These are phyloP conservation scores for Aeoliscus strigatus DNA, from an alignment of 2,797 vertebrate species.

Conservation along the genomic window DNA sequence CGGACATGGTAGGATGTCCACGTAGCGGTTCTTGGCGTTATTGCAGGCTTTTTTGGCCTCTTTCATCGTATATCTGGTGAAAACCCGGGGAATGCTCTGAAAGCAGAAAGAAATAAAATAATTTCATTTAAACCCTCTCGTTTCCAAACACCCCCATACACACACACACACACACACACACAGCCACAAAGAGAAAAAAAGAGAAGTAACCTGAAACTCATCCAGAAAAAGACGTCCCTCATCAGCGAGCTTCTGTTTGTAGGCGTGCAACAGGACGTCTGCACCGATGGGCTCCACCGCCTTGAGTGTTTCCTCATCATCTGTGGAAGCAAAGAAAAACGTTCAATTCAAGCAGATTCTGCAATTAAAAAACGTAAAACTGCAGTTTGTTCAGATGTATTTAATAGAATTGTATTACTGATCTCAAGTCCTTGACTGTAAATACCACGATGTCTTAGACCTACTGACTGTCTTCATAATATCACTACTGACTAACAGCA, in stretches of 20 bases:
- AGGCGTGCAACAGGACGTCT: slow-evolving; percentile 80
- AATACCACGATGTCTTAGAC: too few relatives aligned
- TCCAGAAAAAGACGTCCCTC: slow-evolving; percentile 90
- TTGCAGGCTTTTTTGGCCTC: slow-evolving; percentile 87
- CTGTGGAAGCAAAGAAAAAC: slow-evolving; percentile 42
- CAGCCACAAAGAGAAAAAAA: not conserved
- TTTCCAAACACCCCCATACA: too few relatives aligned
- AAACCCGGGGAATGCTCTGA: slow-evolving; percentile 93
- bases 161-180: too few relatives aligned
- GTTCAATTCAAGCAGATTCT: not conserved
- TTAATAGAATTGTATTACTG: too few relatives aligned
- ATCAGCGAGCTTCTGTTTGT: slow-evolving; percentile 90
- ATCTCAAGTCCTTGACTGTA: too few relatives aligned
- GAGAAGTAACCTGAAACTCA: slow-evolving; percentile 87
- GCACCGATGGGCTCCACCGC: slow-evolving; percentile 85
- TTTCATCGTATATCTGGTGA: slow-evolving; percentile 83
- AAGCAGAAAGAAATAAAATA: slow-evolving; percentile 5
- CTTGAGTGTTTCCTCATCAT: slow-evolving; percentile 81
- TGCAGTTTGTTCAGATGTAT: too few relatives aligned
- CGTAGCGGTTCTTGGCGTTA: slow-evolving; percentile 89
- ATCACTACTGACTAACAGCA: too few relatives aligned
- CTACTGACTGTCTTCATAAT: too few relatives aligned
- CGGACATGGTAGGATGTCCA: slow-evolving; percentile 94
- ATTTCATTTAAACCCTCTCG: too few relatives aligned
- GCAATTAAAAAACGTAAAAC: too few relatives aligned